phyloP scores from a whole-genome alignment of 2,888 invertebrate species.

The Lysandra coridon region DNA sequence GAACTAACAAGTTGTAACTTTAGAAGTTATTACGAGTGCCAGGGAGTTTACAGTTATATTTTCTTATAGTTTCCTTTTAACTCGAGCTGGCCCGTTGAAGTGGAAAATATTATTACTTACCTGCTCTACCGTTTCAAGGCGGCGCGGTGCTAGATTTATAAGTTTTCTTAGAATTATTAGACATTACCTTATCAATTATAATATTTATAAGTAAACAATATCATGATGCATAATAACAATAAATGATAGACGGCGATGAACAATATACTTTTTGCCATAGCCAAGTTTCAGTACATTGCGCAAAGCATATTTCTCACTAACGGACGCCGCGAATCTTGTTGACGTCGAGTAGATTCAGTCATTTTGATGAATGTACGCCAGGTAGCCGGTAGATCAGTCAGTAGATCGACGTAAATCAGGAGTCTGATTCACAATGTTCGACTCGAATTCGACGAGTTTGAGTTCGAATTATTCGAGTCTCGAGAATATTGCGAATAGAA shows the following conservation, averaged over 20 bases:
- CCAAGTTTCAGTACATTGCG: neutral
- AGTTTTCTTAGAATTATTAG: neutral
- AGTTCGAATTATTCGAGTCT: neutral
- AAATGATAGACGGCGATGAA: neutral
- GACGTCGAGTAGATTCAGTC: neutral
- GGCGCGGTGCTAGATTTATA: neutral
- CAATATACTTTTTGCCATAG: neutral
- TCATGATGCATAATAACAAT: neutral
- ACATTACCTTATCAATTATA: neutral
- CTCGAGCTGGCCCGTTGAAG: neutral
- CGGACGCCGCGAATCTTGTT: neutral
- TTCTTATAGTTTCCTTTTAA: conserved; percentile 9
- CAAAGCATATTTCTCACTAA: neutral
- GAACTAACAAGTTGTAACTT: conserved; percentile 10
- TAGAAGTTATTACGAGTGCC: neutral
- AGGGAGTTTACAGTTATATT: neutral
- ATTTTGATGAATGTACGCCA: neutral
- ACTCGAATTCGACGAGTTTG: no score
- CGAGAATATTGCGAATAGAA: neutral
- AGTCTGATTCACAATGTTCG: no score
- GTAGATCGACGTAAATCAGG: no score
- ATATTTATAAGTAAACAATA: neutral
- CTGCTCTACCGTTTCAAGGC: neutral
- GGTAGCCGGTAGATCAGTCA: no score
- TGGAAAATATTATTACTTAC: neutral